Conservation (phyloP, 2,888 invertebrate species). For the Drosophila maculinotata region DNA sequence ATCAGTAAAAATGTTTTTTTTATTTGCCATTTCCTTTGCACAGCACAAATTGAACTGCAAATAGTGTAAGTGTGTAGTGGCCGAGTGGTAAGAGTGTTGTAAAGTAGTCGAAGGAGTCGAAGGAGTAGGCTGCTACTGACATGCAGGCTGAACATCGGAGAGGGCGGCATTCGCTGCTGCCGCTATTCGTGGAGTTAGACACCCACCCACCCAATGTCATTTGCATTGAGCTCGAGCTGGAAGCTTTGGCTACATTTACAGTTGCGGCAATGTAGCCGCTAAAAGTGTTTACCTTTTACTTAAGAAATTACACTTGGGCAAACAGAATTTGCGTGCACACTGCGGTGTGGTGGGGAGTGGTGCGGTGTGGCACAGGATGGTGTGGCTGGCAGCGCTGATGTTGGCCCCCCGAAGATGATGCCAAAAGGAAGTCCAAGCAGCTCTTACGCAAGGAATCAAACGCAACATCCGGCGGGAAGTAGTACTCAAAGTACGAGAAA, state of each 20-base stretch:
- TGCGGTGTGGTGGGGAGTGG: constrained; percentile 21
- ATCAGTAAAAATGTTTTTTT: constrained; percentile 54
- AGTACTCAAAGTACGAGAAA: constrained; percentile 5
- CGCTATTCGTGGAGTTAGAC: background rate
- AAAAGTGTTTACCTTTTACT: constrained; percentile 84
- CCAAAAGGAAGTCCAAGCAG: constrained; percentile 54
- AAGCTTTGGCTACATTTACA: constrained; percentile 56
- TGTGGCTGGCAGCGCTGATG: constrained; percentile 10
- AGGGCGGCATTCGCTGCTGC: too few species aligned
- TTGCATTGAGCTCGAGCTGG: constrained; percentile 45
- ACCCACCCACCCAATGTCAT: constrained; percentile 40
- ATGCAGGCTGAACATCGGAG: constrained; percentile 4
- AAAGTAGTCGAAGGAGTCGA: constrained; percentile 19
- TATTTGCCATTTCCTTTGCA: constrained; percentile 73
- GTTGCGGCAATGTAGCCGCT: constrained; percentile 56
- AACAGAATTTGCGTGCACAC: constrained; percentile 75
- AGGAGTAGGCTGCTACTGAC: constrained; percentile 35
- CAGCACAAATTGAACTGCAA: constrained; percentile 74
- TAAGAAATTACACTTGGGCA: constrained; percentile 83
- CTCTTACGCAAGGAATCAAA: constrained; percentile 56
- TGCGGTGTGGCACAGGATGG: constrained; percentile 14
- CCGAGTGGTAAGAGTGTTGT: constrained; percentile 19
- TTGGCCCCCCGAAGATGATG: constrained; percentile 4
- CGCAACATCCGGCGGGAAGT: constrained; percentile 53
- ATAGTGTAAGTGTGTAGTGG: constrained; percentile 53